phyloP scores from a whole-genome alignment of 1,140 invertebrate genomes.

The Panulirus ornatus region DNA sequence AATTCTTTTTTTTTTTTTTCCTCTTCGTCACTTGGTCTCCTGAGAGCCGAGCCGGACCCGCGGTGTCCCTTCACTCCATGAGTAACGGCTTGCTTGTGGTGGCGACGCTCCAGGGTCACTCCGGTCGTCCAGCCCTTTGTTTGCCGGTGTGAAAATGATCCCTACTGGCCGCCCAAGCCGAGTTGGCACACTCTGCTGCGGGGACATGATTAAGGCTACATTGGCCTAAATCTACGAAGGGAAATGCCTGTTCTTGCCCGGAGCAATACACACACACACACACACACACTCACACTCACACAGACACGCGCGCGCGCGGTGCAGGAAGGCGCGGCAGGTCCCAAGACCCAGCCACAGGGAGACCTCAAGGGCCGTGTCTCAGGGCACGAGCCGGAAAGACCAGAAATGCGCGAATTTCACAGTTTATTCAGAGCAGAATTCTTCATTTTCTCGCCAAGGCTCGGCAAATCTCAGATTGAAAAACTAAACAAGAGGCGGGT shows the following conservation, averaged over 20 bases:
- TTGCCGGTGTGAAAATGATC: not conserved
- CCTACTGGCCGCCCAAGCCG: not conserved
- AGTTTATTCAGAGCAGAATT: not conserved
- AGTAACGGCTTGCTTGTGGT: constrained; percentile 13
- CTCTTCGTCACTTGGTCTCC: not conserved
- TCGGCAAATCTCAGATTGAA: no score
- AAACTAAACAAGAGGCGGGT: no score
- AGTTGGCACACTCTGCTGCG: not conserved
- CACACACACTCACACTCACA: no score
- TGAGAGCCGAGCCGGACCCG: not conserved
- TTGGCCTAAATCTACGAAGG: constrained; percentile 31
- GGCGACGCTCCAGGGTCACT: not conserved
- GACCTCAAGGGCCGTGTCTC: no score
- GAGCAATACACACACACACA: no score
- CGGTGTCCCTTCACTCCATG: constrained; percentile 48
- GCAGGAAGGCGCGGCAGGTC: no score
- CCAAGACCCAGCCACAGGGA: no score
- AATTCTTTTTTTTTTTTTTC: no score
- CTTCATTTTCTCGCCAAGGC: no score
- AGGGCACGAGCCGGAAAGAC: not conserved
- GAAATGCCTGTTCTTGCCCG: constrained; percentile 22
- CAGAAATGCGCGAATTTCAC: not conserved
- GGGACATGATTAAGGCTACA: constrained; percentile 37
- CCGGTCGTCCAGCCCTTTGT: constrained; percentile 1
- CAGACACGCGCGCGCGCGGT: no score